Conservation (phyloP, 2,113 vertebrate species). For the Festucalex cinctus region DNA sequence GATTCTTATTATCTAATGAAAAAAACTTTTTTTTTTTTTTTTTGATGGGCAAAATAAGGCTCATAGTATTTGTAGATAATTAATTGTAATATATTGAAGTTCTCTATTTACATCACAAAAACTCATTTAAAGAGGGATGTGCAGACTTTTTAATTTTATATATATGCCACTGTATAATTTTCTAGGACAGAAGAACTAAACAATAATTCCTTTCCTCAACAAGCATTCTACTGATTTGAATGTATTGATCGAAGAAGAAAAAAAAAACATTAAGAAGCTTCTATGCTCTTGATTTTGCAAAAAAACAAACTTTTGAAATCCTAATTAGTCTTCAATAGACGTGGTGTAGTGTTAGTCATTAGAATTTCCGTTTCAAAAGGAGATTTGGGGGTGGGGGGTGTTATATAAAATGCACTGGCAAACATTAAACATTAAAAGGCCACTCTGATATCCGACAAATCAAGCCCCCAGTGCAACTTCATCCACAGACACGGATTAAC, state of each 20-base stretch:
- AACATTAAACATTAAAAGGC: conserved; percentile 71
- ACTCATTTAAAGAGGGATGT: no score
- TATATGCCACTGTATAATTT: background rate
- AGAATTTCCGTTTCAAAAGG: conserved; percentile 72
- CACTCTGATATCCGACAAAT: conserved; percentile 69
- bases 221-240: background rate
- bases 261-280: no score
- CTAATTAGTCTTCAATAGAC: conserved; percentile 64
- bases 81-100: no score
- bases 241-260: background rate
- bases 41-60: no score
- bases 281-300: conserved; percentile 31
- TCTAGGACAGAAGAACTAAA: background rate
- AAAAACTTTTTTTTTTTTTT: no score
- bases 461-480: conserved; percentile 62
- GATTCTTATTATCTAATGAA: no score
- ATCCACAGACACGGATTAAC: conserved; percentile 49
- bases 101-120: background rate
- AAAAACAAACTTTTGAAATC: conserved; percentile 46
- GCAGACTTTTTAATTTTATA: background rate
- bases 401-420: conserved; percentile 69
- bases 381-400: conserved; percentile 50
- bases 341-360: conserved; percentile 59
- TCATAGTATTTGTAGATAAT: no score
- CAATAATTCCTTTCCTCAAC: background rate